These are phyloP conservation scores for Indicator indicator DNA, from an alignment of 2,113 vertebrate genomes.

Conservation along the genomic window DNA sequence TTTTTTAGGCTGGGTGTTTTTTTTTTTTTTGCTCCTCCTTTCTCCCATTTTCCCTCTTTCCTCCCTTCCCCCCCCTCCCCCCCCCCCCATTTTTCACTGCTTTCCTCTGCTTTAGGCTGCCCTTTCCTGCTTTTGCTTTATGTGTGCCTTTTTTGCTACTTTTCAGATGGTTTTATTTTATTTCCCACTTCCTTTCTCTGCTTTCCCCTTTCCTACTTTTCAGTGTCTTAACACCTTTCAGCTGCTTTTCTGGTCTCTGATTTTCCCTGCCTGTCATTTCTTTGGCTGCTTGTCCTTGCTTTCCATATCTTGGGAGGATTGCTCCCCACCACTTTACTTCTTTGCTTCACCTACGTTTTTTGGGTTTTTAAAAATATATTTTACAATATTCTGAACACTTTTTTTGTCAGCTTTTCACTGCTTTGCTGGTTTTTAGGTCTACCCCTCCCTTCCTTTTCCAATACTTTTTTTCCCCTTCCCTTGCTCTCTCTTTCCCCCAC, in stretches of 20 bases:
- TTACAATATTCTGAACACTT: not conserved
- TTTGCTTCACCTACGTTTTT: not conserved
- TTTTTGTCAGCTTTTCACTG: not conserved
- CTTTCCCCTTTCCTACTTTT: not conserved
- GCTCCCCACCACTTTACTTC: too few species aligned
- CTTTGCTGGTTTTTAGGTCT: not conserved
- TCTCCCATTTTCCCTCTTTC: not conserved
- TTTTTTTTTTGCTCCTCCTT: not conserved
- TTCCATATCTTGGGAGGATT: not conserved
- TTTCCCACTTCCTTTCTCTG: not conserved
- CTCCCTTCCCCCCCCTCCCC: not conserved
- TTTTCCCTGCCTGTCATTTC: not conserved
- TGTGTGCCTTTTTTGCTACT: not conserved
- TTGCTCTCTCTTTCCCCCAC: not conserved
- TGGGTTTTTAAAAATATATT: not conserved
- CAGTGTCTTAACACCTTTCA: not conserved
- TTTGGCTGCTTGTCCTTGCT: not conserved
- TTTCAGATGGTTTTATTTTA: not conserved
- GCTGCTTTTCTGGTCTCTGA: not conserved
- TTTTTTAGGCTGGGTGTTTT: not conserved
- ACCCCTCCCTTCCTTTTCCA: not conserved
- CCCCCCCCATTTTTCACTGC: not conserved
- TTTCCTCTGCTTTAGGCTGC: not conserved
- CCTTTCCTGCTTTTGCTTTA: not conserved
- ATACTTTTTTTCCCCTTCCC: not conserved